These are phyloP conservation scores for Molorchus minor DNA, from an alignment of 2,888 invertebrate genomes.

Conservation along the genomic window DNA sequence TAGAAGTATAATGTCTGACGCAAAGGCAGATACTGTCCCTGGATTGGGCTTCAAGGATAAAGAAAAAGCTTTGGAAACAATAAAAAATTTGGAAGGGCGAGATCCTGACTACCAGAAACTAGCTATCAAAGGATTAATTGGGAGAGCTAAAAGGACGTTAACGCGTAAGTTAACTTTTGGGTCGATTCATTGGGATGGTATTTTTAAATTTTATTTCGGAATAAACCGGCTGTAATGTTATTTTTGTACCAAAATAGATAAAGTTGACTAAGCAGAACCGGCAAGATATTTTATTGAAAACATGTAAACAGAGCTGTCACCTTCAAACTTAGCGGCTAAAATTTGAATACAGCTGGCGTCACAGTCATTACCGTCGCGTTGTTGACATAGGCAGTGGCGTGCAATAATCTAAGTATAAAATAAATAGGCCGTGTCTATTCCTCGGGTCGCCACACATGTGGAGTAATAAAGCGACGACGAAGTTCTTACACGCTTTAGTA, in stretches of 20 bases:
- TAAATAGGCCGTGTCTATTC: no score
- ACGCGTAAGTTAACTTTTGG: conserved; percentile 65
- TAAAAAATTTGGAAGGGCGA: conserved; percentile 73
- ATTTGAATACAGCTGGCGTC: not conserved
- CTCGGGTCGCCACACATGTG: no score
- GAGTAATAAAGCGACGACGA: no score
- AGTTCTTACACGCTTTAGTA: no score
- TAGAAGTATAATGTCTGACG: conserved; percentile 54
- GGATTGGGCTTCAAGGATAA: conserved; percentile 83
- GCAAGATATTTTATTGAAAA: no score
- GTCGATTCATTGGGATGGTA: no score
- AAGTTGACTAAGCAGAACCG: conserved; percentile 7
- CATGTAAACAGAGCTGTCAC: no score
- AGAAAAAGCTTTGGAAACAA: conserved; percentile 74
- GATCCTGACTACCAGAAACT: conserved; percentile 82
- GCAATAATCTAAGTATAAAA: no score
- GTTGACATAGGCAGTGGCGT: conserved; percentile 24
- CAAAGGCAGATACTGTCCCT: conserved; percentile 70
- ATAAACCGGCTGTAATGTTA: conserved; percentile 1
- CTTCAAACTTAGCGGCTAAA: conserved; percentile 8
- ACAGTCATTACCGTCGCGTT: conserved; percentile 1
- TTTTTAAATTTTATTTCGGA: conserved; percentile 13
- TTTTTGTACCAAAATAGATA: conserved; percentile 11
- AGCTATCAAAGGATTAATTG: conserved; percentile 75
- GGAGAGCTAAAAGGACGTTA: conserved; percentile 76